Evolutionary conservation across 2,113 vertebrate species (phyloP), one percentile per base, ranked within the genome.

Genomic region (Paramormyrops kingsleyae): DNA sequence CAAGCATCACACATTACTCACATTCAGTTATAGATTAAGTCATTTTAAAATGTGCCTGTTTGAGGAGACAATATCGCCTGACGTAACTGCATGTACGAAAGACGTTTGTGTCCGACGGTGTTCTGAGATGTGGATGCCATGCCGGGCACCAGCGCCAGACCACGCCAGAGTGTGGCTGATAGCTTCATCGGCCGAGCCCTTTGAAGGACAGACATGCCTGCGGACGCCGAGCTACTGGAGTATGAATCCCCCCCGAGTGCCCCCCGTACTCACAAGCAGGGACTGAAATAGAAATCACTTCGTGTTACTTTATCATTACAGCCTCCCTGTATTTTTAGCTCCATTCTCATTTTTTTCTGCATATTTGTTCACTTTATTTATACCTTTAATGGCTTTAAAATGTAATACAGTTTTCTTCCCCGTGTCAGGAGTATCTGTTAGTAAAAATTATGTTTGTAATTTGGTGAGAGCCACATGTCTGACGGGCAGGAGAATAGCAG

Each of bases 161-260:
- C 1, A 35, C 31, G 35, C 17, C 31, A 7, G 35, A 42, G 39
- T 8, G 53, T 2, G 21, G 52, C 86, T 87, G 86, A 62, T 62
- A 62, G 87, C 87, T 53, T 5, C n/a, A 56, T 46, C 59, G 56
- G 56, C 21, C 21, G 7, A 44, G 49, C 35, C 19, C 21, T 62
- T 66, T 66, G 87, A 88, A 88, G 87, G 56, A 66, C 87, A 27
- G 53, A 66, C 87, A 44, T 66, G 39, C 53, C 86, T 59, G 52
- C 52, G 4, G 31, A 87, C 62, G 42, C 39, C 4, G 5, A 27
- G 53, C 39, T 19, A 21, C 19, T 10, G 44, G 87, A 66, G 56
- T 39, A 46, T 88, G 87, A 88, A 44, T 62, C 3, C 35, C 53
- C 53, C 87, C 83, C n/a, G 3, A 44, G 21, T 84, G 39, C 5